These are phyloP conservation scores for Oscarella lobularis DNA, from an alignment of 37 sponge, comb jelly and placozoan species.

Conservation along the genomic window DNA sequence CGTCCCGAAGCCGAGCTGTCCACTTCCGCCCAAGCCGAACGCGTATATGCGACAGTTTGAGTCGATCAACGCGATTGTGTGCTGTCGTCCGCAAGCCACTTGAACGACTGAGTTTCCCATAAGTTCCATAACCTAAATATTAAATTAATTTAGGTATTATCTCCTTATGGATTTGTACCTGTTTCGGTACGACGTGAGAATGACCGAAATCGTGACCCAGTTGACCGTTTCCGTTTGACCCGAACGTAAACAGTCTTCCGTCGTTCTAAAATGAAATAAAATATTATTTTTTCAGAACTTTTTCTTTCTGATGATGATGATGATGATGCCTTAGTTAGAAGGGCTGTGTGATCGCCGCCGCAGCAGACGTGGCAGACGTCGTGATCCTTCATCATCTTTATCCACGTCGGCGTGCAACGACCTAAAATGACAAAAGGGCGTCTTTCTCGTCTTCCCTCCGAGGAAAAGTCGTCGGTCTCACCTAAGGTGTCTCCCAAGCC, in stretches of 20 bases:
- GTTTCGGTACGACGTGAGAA: not conserved
- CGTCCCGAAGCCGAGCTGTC: slow-evolving; percentile 82
- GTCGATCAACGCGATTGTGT: not conserved
- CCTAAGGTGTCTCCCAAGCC: slow-evolving; percentile 49
- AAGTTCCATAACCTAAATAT: not conserved
- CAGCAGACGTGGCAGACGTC: slow-evolving; percentile 39
- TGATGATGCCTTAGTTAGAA: slow-evolving; percentile 48
- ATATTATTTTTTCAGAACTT: too few relatives aligned
- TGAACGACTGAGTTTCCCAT: not conserved
- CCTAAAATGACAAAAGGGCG: too few relatives aligned
- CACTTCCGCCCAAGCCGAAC: slow-evolving; percentile 42
- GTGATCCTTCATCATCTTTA: slow-evolving; percentile 24
- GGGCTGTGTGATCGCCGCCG: slow-evolving; percentile 82
- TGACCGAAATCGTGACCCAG: not conserved
- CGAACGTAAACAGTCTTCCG: not conserved
- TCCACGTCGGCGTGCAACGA: slow-evolving; percentile 7
- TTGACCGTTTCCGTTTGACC: not conserved
- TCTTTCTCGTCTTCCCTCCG: too few relatives aligned
- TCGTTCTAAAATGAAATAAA: too few relatives aligned
- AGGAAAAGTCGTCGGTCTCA: too few relatives aligned
- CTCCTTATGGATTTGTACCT: not conserved
- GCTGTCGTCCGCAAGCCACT: not conserved
- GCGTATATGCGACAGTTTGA: slow-evolving; percentile 10
- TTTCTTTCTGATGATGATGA: too few relatives aligned
- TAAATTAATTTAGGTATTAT: too few relatives aligned